Conservation (phyloP, 2,113 vertebrate species). For the Pipa parva region DNA sequence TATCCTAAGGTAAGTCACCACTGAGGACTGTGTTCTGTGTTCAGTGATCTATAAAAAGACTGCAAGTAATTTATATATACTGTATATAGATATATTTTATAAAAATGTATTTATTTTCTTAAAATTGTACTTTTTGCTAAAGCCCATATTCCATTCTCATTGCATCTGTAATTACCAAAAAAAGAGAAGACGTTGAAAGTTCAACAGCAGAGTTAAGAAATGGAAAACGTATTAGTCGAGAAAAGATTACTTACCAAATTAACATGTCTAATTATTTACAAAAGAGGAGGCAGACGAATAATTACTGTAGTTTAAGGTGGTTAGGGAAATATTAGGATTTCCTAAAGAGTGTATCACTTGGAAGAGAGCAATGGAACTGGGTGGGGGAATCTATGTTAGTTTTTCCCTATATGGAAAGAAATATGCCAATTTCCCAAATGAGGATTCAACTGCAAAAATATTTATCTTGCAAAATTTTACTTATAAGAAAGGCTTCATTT, state of each 20-base stretch:
- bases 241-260: conserved; percentile 16
- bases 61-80: no score
- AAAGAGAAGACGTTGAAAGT: background rate
- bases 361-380: conserved; percentile 6
- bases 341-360: conserved; percentile 18
- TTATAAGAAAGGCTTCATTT: no score
- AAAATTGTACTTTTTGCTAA: conserved; percentile 1
- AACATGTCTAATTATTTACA: conserved; percentile 32
- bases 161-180: background rate
- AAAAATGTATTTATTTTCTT: conserved; percentile 29
- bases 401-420: conserved; percentile 28
- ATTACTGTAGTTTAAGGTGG: conserved; percentile 17
- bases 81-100: no score
- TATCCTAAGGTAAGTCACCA: no score
- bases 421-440: conserved; percentile 10
- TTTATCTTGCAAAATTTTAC: conserved; percentile 1
- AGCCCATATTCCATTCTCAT: background rate
- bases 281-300: conserved; percentile 22
- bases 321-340: conserved; percentile 28
- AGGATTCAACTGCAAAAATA: conserved; percentile 19
- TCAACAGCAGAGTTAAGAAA: background rate
- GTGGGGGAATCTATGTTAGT: conserved; percentile 8
- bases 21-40: no score
- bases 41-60: no score
- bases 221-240: conserved; percentile 12